phyloP scores from a whole-genome alignment of 2,888 invertebrate genomes.

The Dusona sp. region DNA sequence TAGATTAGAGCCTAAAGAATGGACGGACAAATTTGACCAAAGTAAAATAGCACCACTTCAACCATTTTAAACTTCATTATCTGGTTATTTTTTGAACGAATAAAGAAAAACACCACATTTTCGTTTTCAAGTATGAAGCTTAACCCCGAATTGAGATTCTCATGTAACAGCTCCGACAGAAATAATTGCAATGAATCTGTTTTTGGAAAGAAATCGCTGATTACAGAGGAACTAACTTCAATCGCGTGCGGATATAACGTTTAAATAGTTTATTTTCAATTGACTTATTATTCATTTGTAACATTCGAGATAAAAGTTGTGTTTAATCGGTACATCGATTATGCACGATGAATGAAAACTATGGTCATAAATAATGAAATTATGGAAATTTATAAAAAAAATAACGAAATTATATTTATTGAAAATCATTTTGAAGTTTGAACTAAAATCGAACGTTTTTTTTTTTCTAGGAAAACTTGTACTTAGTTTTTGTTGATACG shows the following conservation, averaged over 20 bases:
- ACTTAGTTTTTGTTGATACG: not conserved
- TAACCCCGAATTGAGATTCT: not conserved
- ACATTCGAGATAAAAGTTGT: no score
- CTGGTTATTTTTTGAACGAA: not conserved
- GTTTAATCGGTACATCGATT: no score
- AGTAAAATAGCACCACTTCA: not conserved
- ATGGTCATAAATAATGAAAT: no score
- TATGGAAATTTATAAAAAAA: no score
- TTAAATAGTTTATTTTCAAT: not conserved
- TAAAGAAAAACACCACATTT: not conserved
- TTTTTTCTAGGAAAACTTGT: not conserved
- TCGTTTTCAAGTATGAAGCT: not conserved
- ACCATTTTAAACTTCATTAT: not conserved
- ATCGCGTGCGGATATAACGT: not conserved
- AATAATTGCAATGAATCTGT: not conserved
- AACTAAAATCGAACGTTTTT: not conserved
- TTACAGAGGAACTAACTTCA: not conserved
- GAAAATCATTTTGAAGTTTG: not conserved
- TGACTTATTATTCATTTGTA: not conserved
- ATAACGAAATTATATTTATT: not conserved
- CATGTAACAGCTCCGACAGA: not conserved
- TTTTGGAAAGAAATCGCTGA: not conserved
- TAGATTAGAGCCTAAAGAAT: not conserved
- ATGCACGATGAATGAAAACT: no score
- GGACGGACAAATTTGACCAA: not conserved